phyloP scores from a whole-genome alignment of 2,888 invertebrate genomes.

The Lithophane semibrunnea region DNA sequence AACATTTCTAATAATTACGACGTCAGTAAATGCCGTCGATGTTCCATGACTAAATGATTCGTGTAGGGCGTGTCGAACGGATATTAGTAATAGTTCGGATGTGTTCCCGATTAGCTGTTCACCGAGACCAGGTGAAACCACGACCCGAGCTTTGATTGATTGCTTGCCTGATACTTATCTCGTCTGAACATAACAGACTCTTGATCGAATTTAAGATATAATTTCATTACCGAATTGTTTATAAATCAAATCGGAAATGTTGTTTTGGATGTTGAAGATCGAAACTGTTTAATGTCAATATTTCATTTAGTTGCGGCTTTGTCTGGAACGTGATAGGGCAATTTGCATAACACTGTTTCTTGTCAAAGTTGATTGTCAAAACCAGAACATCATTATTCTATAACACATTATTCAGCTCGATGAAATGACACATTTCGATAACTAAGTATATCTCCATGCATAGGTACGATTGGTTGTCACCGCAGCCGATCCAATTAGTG shows the following conservation, averaged over 20 bases:
- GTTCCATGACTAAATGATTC: constrained; percentile 68
- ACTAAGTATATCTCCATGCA: background rate
- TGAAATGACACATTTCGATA: constrained; percentile 7
- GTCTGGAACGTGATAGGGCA: constrained; percentile 10
- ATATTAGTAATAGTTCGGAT: constrained; percentile 75
- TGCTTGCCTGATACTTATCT: constrained; percentile 77
- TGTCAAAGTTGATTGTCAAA: constrained; percentile 14
- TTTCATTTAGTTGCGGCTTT: constrained; percentile 6
- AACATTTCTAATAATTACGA: constrained; percentile 63
- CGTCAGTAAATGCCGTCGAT: constrained; percentile 64
- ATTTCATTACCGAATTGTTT: constrained; percentile 70
- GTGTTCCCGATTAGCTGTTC: constrained; percentile 73
- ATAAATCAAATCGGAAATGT: constrained; percentile 53
- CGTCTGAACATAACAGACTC: constrained; percentile 74
- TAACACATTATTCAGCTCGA: constrained; percentile 1
- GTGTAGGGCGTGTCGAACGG: constrained; percentile 70
- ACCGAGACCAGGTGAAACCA: constrained; percentile 75
- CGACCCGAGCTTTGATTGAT: constrained; percentile 77
- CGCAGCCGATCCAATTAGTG: constrained; percentile 55
- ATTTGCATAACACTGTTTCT: constrained; percentile 30
- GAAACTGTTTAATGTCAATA: constrained; percentile 14
- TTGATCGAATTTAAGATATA: constrained; percentile 78
- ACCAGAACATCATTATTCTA: background rate
- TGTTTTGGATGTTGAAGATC: constrained; percentile 7
- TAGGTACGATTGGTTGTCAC: constrained; percentile 26